phyloP scores from a whole-genome alignment of 2,888 invertebrate genomes.

The Troides helena region DNA sequence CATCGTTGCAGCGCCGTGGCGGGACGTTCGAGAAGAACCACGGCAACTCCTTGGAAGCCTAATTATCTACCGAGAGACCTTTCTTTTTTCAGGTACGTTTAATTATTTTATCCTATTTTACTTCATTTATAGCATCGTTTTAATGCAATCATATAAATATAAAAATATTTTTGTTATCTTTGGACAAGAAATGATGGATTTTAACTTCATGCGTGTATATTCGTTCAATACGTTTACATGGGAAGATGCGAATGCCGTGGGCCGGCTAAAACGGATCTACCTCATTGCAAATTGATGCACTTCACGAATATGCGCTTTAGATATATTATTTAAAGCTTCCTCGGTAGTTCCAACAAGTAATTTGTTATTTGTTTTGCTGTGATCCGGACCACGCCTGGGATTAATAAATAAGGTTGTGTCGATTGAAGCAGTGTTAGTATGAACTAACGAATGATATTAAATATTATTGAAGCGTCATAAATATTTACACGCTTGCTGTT shows the following conservation, averaged over 20 bases:
- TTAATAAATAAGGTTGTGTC: background rate
- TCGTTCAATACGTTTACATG: conserved; percentile 16
- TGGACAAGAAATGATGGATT: background rate
- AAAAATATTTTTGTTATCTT: background rate
- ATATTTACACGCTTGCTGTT: background rate
- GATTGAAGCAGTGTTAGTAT: background rate
- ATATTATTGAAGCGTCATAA: background rate
- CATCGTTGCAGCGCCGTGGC: conserved; percentile 16
- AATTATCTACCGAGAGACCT: conserved; percentile 20
- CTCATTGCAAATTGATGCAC: conserved; percentile 36
- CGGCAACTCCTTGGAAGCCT: conserved; percentile 25
- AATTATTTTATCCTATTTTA: background rate
- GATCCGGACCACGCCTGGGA: background rate
- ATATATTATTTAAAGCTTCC: conserved; percentile 31
- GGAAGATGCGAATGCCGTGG: conserved; percentile 30
- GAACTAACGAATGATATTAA: background rate
- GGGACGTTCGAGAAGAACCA: conserved; percentile 8
- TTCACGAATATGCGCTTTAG: conserved; percentile 32
- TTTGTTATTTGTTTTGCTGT: conserved; percentile 10
- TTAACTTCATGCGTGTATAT: conserved; percentile 1
- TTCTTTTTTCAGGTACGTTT: conserved; percentile 30
- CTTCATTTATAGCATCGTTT: too few species aligned
- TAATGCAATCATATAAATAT: too few species aligned
- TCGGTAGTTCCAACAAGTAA: conserved; percentile 9
- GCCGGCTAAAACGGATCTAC: conserved; percentile 31